Evolutionary conservation across 2,888 invertebrate genomes (phyloP), one percentile per base, ranked within the genome.

Genomic region (Drosophila rellima): DNA sequence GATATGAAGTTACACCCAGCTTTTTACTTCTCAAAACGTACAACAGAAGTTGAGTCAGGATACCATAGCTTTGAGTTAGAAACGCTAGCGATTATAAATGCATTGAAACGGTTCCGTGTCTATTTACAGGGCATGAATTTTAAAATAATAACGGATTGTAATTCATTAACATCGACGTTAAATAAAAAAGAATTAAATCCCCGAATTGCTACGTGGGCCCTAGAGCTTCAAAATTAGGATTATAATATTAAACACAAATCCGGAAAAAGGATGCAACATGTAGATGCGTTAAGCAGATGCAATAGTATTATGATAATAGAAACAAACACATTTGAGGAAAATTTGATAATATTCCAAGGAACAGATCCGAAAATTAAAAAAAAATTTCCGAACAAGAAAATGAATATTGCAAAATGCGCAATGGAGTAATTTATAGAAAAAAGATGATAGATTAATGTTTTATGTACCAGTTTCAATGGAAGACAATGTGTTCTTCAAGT

Each of bases 1-100:
- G 26, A 57, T n/a, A 15, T 11, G 15, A 55, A 44, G 23, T 8
- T 55, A n/a, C 51, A 51, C 18, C 51, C 51, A 15, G 29, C 42
- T n/a, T n/a, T n/a, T n/a, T n/a, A n/a, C n/a, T n/a, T n/a, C n/a
- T n/a, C n/a, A n/a, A n/a, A n/a, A n/a, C n/a, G n/a, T n/a, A n/a
- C n/a, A n/a, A n/a, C n/a, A 0, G 20, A 35, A 1, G 13, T 18
- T 4, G 40, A 54, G 18, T 15, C 23, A 29, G 11, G n/a, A 4
- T 35, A 35, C 1, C 35, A 35, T 1, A 35, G 35, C 35, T 35
- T 35, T n/a, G 35, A 35, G n/a, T 35, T n/a, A 35, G 35, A 35
- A 35, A 35, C n/a, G 4, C n/a, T n/a, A n/a, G 15, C 35, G 5
- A 35, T 35, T 35, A 35, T 35, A 35, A n/a, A n/a, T 11, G 35